Percentiles rank a stretch among this genome's conserved stretches.
Evolutionary conservation across 30 jellyfish, hydroid and myxozoan species (phyloP).

Genomic region (Rhopilema esculentum): DNA sequence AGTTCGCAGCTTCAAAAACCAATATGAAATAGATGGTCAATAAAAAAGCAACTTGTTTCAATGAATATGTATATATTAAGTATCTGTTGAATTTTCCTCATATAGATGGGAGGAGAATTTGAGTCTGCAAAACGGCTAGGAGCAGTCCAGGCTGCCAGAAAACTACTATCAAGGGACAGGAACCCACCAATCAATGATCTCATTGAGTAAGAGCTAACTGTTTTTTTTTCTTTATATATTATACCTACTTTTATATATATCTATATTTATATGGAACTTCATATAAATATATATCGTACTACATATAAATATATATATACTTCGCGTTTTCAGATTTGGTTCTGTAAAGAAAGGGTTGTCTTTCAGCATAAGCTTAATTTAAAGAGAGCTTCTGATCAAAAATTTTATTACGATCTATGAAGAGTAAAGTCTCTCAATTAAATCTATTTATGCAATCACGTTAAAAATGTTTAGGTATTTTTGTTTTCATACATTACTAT

Average conservation of each 20-base stretch:
- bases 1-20: too few species aligned
- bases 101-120: conserved; percentile 22
- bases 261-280: too few species aligned
- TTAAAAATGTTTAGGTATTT: too few species aligned
- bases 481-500: too few species aligned
- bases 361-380: too few species aligned
- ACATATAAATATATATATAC: background rate
- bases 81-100: background rate
- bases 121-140: conserved; percentile 90
- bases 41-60: too few species aligned
- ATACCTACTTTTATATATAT: too few species aligned
- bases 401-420: too few species aligned
- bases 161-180: conserved; percentile 91
- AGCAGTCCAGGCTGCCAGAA: conserved; percentile 99
- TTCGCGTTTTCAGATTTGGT: background rate
- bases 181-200: conserved; percentile 98
- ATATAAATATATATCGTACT: background rate
- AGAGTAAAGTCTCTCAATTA: too few species aligned
- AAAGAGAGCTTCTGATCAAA: too few species aligned
- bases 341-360: background rate
- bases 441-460: too few species aligned
- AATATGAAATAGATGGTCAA: too few species aligned
- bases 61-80: background rate
- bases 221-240: background rate
- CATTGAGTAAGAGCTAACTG: conserved; percentile 71